Percentiles rank a stretch among this genome's conserved stretches.
Conservation (phyloP, 1,140 invertebrate genomes). For the Leguminivora glycinivorella region DNA sequence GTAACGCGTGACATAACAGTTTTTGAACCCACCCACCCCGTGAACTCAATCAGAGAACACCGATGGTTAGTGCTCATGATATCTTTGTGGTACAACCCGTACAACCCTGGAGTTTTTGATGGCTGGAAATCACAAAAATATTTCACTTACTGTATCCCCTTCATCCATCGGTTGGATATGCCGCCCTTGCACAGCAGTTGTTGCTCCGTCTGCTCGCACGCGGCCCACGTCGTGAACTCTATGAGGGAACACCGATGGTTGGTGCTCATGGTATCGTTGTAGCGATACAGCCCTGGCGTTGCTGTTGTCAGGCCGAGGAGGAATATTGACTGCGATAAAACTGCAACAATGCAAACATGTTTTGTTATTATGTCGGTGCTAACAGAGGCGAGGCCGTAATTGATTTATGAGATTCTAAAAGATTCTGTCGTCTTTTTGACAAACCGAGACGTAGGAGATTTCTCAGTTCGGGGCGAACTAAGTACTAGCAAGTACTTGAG, state of each 20-base stretch:
- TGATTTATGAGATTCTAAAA: too few relatives aligned
- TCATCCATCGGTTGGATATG: conserved; percentile 47
- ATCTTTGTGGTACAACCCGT: not conserved
- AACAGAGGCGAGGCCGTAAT: too few relatives aligned
- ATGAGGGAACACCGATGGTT: conserved; percentile 44
- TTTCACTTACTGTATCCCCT: conserved; percentile 46
- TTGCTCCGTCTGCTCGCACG: conserved; percentile 40
- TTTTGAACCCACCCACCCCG: too few relatives aligned
- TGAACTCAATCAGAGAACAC: too few relatives aligned
- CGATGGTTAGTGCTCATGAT: too few relatives aligned
- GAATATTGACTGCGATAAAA: conserved; percentile 28
- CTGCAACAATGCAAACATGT: conserved; percentile 32
- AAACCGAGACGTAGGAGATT: too few relatives aligned
- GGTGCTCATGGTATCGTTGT: conserved; percentile 35
- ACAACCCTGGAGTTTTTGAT: not conserved
- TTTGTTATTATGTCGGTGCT: too few relatives aligned
- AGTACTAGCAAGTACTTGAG: too few relatives aligned
- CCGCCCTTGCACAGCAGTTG: conserved; percentile 49
- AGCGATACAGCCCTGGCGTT: conserved; percentile 33
- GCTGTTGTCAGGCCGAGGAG: conserved; percentile 37
- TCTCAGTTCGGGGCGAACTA: too few relatives aligned
- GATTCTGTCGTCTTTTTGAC: too few relatives aligned
- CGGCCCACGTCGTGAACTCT: conserved; percentile 39
- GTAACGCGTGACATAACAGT: too few relatives aligned
- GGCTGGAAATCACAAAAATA: not conserved